A percentile compares a stretch with the other conserved stretches of the same genome.
These are phyloP conservation scores for Odobenus rosmarus DNA, from an alignment of 2,113 vertebrate genomes.

Conservation along the genomic window DNA sequence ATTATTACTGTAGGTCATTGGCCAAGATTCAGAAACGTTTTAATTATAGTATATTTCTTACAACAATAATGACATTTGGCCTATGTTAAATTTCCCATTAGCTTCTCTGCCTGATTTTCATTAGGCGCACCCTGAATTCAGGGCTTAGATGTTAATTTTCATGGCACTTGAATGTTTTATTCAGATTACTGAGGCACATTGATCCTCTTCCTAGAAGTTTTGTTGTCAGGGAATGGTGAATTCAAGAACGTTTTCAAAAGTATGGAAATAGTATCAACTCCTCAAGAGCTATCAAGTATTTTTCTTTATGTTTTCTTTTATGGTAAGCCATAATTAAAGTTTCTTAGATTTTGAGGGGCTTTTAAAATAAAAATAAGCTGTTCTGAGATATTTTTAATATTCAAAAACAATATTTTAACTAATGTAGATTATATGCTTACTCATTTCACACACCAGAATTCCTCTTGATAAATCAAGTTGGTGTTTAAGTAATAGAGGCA, in stretches of 20 bases:
- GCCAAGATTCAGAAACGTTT: conserved; percentile 71
- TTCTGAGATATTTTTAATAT: background rate
- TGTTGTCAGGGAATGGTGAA: background rate
- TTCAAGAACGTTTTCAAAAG: conserved; percentile 19
- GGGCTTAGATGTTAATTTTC: conserved; percentile 76
- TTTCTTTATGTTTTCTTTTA: conserved; percentile 51
- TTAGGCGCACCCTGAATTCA: conserved; percentile 75
- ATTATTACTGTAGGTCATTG: conserved; percentile 79
- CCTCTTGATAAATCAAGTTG: background rate
- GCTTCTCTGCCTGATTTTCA: conserved; percentile 76
- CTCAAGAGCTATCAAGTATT: background rate
- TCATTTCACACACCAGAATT: conserved; percentile 21
- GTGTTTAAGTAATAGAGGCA: background rate
- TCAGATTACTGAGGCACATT: conserved; percentile 58
- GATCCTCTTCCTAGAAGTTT: conserved; percentile 49
- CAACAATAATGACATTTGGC: conserved; percentile 79
- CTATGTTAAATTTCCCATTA: conserved; percentile 80
- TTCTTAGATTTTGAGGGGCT: background rate
- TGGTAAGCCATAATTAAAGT: background rate
- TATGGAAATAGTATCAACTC: background rate
- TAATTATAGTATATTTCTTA: conserved; percentile 78
- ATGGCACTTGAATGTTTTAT: conserved; percentile 71
- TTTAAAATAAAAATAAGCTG: background rate
- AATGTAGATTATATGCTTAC: background rate
- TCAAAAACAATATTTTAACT: background rate